A percentile compares a stretch with the other conserved stretches of the same genome.
Evolutionary conservation across 2,888 invertebrate species (phyloP).

Genomic region (Bimastos eiseni): DNA sequence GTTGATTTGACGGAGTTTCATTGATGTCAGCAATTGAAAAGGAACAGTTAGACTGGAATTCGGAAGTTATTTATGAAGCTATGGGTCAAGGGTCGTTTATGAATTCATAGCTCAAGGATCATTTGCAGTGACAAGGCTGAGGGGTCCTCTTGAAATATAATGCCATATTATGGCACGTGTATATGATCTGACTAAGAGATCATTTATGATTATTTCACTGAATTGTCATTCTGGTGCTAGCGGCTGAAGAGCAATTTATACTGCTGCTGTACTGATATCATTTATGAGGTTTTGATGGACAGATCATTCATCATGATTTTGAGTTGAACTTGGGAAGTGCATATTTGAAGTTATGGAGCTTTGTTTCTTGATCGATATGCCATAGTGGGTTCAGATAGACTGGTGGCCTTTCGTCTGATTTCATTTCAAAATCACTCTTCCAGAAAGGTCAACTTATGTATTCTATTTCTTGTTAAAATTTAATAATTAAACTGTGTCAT

Average conservation of each 20-base stretch:
- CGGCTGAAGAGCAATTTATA: background rate
- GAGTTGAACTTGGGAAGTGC: background rate
- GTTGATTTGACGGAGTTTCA: background rate
- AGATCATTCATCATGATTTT: background rate
- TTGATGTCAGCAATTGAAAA: constrained; percentile 13
- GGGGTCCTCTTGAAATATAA: background rate
- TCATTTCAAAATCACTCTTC: background rate
- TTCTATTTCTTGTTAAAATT: background rate
- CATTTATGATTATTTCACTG: background rate
- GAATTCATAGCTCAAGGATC: background rate
- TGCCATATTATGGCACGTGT: background rate
- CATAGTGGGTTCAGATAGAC: no score
- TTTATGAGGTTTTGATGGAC: background rate
- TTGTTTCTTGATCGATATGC: background rate
- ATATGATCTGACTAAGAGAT: background rate
- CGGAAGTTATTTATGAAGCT: background rate
- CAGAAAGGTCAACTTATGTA: background rate
- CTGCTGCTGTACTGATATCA: background rate
- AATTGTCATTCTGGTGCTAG: background rate
- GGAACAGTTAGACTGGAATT: background rate
- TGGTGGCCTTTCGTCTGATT: background rate
- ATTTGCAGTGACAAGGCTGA: background rate
- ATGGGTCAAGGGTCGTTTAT: background rate
- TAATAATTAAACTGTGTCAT: background rate
- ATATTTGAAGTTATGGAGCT: background rate